Evolutionary conservation across 2,113 vertebrate species (phyloP).

Genomic region (Paramisgurnus dabryanus): DNA sequence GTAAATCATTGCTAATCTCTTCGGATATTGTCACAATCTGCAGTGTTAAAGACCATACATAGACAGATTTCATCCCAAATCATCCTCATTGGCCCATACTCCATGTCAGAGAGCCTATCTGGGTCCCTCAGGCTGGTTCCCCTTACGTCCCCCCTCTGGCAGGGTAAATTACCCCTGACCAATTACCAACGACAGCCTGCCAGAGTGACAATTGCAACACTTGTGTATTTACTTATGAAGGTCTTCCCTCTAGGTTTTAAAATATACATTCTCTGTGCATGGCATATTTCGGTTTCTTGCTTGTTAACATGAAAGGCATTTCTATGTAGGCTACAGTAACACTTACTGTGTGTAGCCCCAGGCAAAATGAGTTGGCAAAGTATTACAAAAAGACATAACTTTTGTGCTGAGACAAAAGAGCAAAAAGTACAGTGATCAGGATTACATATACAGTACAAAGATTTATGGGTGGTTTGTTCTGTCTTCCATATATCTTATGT

Average conservation of each 20-base stretch:
- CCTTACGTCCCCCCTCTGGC: conserved; percentile 48
- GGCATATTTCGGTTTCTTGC: conserved; percentile 12
- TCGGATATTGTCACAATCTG: conserved; percentile 40
- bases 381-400: background rate
- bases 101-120: conserved; percentile 39
- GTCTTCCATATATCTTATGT: background rate
- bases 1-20: conserved; percentile 21
- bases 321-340: background rate
- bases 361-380: background rate
- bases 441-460: background rate
- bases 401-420: background rate
- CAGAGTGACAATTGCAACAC: conserved; percentile 37
- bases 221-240: conserved; percentile 45
- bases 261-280: conserved; percentile 6
- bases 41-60: conserved; percentile 50
- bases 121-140: conserved; percentile 44
- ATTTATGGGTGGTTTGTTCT: background rate
- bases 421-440: background rate
- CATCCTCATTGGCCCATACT: conserved; percentile 45
- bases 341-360: background rate
- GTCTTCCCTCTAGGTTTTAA: background rate
- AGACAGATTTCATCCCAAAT: conserved; percentile 36
- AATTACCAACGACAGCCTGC: conserved; percentile 47
- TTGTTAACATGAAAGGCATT: conserved; percentile 9
- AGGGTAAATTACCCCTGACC: conserved; percentile 52